Evolutionary conservation across 2,888 invertebrate species (phyloP), one percentile per base, ranked within the genome.

Genomic region (Gordius sp.): DNA sequence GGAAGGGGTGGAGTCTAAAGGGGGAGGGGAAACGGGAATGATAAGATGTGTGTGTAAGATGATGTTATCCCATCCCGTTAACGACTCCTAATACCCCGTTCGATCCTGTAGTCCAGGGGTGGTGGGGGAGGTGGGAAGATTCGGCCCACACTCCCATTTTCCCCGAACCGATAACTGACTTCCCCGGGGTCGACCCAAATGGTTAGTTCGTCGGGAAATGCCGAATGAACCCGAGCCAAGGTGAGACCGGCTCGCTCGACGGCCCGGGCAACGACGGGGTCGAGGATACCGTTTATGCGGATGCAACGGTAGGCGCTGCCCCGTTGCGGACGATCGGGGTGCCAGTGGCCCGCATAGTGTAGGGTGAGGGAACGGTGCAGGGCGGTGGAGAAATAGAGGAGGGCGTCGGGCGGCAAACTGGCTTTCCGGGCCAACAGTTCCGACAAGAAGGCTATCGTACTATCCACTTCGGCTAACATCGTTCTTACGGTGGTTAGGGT

Each of bases 151-250:
- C 75, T 75, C 25, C 77, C 77, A 63, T 76, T 75, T 64, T 77
- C 77, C 25, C 77, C 76, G 63, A 77, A 75, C 63, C 77, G 68
- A 67, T 77, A 77, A 13, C 75, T 75, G 4, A 80, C 80, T 69
- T 79, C 79, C 62, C 73, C 72, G 1, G 79, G 80, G 66, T 80
- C 80, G 61, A 80, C 77, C 80, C 80, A 80, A 69, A 80, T 75
- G 28, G 79, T 79, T 18, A 80, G 72, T 69, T 80, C 79, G 63
- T 74, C 73, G 26, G 79, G 79, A 61, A 79, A 74, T 58, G 74
- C 63, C 56, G 65, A 68, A 61, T 75, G 73, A 59, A 78, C 69
- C 61, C 75, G 69, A 60, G 74, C 71, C 2, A 60, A 60, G 60
- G 76, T 75, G 60, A 73, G 67, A 41, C 78, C 69, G 57, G 79